phyloP scores from a whole-genome alignment of 2,888 invertebrate species.

The Sarcophaga subvicina region DNA sequence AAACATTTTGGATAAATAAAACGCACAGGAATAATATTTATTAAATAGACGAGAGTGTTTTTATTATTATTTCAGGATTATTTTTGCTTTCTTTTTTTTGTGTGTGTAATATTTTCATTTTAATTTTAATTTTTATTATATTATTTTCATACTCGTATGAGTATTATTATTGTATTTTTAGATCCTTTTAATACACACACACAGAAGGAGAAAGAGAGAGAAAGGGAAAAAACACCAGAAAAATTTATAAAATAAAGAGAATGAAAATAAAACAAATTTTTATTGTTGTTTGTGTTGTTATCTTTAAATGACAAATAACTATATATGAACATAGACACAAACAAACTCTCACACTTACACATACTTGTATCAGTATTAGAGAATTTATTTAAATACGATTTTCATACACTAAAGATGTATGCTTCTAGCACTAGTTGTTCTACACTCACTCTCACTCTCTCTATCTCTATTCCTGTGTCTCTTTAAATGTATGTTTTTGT shows the following conservation, averaged over 20 bases:
- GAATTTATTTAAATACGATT: too few relatives aligned
- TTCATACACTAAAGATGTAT: too few relatives aligned
- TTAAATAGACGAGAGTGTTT: too few relatives aligned
- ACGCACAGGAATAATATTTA: too few relatives aligned
- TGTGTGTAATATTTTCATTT: too few relatives aligned
- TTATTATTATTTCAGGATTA: too few relatives aligned
- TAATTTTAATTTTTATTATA: constrained; percentile 11
- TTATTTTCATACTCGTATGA: constrained; percentile 15
- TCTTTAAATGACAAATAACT: constrained; percentile 32
- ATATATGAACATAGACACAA: not conserved
- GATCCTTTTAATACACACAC: not conserved
- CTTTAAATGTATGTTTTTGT: not conserved
- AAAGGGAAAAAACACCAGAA: too few relatives aligned
- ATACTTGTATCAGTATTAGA: too few relatives aligned
- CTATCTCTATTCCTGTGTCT: not conserved
- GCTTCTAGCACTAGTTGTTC: too few relatives aligned
- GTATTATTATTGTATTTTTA: constrained; percentile 31
- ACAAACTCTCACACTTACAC: not conserved
- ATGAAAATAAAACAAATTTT: not conserved
- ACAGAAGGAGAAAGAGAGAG: too few relatives aligned
- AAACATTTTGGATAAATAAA: not conserved
- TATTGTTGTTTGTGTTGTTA: constrained; percentile 17
- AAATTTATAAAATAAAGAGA: too few relatives aligned
- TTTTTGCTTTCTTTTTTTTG: too few relatives aligned
- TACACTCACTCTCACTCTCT: not conserved